Evolutionary conservation across 1,140 invertebrate genomes (phyloP).

Genomic region (Bilobella aurantiaca): DNA sequence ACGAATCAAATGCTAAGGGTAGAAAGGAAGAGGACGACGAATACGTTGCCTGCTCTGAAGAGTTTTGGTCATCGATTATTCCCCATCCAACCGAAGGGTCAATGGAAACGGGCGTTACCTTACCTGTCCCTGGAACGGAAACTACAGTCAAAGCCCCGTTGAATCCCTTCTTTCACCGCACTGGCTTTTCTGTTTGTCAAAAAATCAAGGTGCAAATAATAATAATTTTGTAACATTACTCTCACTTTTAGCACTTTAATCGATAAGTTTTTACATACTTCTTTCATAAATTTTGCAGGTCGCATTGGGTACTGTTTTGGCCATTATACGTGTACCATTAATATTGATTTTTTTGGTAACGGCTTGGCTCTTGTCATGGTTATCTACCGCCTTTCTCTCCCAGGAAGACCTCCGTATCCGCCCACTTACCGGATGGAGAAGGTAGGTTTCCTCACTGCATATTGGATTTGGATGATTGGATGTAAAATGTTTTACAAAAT

Average conservation of each 20-base stretch:
- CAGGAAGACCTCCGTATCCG: constrained; percentile 60
- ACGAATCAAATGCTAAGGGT: too few species aligned
- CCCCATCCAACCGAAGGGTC: background rate
- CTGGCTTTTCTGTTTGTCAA: constrained; percentile 13
- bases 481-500: too few species aligned
- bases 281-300: constrained; percentile 52
- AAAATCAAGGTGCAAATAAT: constrained; percentile 30
- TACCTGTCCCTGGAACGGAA: too few species aligned
- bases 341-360: constrained; percentile 62
- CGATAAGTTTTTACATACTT: background rate
- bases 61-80: constrained; percentile 18
- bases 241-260: background rate
- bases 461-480: too few species aligned
- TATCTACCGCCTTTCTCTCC: constrained; percentile 63
- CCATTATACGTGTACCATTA: constrained; percentile 63
- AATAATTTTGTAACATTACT: too few species aligned
- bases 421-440: constrained; percentile 70
- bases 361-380: constrained; percentile 66
- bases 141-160: constrained; percentile 8
- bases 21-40: too few species aligned
- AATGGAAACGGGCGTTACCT: background rate
- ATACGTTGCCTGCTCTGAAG: constrained; percentile 11
- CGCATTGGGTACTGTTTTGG: constrained; percentile 61
- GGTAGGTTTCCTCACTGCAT: constrained; percentile 46
- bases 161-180: constrained; percentile 27